A percentile compares a stretch with the other conserved stretches of the same genome.
Conservation (phyloP, 2,797 vertebrate species). For the Crenuchus spilurus region DNA sequence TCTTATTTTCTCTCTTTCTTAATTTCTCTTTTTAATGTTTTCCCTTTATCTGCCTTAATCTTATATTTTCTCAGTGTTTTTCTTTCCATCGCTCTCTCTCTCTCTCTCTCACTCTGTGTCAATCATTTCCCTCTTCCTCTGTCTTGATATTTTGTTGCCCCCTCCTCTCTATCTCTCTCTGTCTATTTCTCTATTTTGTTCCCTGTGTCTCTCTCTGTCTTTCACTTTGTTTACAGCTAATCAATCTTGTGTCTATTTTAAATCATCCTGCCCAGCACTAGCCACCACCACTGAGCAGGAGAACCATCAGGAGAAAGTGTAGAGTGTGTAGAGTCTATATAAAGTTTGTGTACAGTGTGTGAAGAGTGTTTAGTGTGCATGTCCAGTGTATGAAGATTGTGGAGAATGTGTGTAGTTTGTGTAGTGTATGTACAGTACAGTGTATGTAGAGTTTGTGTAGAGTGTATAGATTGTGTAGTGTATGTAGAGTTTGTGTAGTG, state of each 20-base stretch:
- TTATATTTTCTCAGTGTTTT: no score
- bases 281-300: slow-evolving; percentile 36
- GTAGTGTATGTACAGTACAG: no score
- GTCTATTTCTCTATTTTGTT: slow-evolving; percentile 66
- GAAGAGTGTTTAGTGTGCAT: no score
- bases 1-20: background rate
- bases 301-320: slow-evolving; percentile 29
- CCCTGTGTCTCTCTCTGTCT: slow-evolving; percentile 69
- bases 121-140: background rate
- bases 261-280: slow-evolving; percentile 70
- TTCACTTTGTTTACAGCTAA: slow-evolving; percentile 83
- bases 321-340: no score
- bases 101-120: background rate
- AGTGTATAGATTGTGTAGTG: no score
- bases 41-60: background rate
- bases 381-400: no score
- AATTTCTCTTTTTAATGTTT: background rate
- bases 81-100: slow-evolving; percentile 49
- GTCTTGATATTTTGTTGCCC: background rate
- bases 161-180: slow-evolving; percentile 30
- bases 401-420: background rate
- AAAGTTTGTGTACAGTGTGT: background rate
- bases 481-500: no score
- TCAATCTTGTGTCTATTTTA: slow-evolving; percentile 83
- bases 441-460: no score